A percentile compares a stretch with the other conserved stretches of the same genome.
Conservation (phyloP, 2,797 vertebrate species). For the Bovichtus diacanthus region DNA sequence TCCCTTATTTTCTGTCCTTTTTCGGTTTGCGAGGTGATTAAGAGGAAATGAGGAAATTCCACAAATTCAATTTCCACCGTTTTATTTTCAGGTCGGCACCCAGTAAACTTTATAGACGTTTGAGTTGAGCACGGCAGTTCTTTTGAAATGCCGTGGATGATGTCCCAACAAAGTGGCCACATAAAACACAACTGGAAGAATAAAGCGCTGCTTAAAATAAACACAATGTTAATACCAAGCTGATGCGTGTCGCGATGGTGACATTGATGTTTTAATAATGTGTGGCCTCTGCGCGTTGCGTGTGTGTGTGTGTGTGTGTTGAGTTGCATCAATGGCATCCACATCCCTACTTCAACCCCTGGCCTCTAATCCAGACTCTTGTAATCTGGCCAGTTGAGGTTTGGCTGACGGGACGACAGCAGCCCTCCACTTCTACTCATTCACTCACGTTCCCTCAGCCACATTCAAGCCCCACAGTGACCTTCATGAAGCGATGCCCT, state of each 20-base stretch:
- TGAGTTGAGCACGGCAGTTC: too few relatives aligned
- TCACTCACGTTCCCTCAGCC: conserved; percentile 38
- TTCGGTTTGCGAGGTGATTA: not conserved
- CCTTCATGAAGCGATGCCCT: conserved; percentile 46
- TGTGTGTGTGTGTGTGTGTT: not conserved
- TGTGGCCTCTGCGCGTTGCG: conserved; percentile 12
- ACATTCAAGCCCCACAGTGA: conserved; percentile 44
- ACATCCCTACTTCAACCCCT: conserved; percentile 40
- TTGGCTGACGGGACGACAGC: conserved; percentile 45
- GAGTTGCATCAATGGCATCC: conserved; percentile 51
- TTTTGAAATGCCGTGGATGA: not conserved
- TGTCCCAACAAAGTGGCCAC: not conserved
- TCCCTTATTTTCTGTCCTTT: conserved; percentile 12
- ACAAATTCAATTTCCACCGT: too few relatives aligned
- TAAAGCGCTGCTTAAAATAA: not conserved
- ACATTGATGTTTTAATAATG: conserved; percentile 57
- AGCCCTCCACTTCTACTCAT: conserved; percentile 34
- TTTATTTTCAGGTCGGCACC: too few relatives aligned
- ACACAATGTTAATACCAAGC: not conserved
- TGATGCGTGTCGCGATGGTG: conserved; percentile 14
- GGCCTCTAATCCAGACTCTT: conserved; percentile 72
- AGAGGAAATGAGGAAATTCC: conserved; percentile 14
- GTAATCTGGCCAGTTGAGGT: conserved; percentile 71
- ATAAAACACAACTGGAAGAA: not conserved
- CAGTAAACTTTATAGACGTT: too few relatives aligned